These are phyloP conservation scores for Loxodonta africana DNA, from an alignment of 2,113 vertebrate species.

Conservation along the genomic window DNA sequence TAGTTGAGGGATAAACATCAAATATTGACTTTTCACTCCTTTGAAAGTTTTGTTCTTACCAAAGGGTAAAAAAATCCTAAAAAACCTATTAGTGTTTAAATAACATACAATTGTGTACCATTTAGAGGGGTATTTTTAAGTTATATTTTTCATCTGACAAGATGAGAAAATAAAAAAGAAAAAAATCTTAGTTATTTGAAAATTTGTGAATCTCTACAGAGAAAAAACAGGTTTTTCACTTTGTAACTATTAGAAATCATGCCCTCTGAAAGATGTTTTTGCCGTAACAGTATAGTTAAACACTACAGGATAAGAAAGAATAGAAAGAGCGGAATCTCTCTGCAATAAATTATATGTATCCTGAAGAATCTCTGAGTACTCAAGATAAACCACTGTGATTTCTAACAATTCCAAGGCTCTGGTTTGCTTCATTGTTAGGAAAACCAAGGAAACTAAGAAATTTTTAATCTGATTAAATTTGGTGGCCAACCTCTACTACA, in stretches of 20 bases:
- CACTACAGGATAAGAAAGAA: not conserved
- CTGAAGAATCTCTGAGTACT: not conserved
- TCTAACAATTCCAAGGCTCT: not conserved
- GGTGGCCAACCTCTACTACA: not conserved
- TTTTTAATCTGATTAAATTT: not conserved
- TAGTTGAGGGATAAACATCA: not conserved
- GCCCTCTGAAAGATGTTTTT: not conserved
- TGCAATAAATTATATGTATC: not conserved
- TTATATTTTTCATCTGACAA: not conserved
- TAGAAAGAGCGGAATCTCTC: not conserved
- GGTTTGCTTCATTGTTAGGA: not conserved
- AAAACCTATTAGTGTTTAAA: not conserved
- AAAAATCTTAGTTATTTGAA: not conserved
- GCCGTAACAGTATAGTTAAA: not conserved
- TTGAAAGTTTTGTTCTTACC: not conserved
- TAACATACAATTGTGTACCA: not conserved
- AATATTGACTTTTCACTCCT: not conserved
- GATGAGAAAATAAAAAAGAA: not conserved
- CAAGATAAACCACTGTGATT: not conserved
- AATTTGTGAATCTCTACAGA: not conserved
- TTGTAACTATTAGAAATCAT: not conserved
- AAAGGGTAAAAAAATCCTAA: not conserved
- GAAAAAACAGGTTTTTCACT: not conserved
- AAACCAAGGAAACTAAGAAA: not conserved
- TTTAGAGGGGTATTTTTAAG: not conserved